Evolutionary conservation across 2,888 invertebrate species (phyloP).

Genomic region (Pimpla rufipes): DNA sequence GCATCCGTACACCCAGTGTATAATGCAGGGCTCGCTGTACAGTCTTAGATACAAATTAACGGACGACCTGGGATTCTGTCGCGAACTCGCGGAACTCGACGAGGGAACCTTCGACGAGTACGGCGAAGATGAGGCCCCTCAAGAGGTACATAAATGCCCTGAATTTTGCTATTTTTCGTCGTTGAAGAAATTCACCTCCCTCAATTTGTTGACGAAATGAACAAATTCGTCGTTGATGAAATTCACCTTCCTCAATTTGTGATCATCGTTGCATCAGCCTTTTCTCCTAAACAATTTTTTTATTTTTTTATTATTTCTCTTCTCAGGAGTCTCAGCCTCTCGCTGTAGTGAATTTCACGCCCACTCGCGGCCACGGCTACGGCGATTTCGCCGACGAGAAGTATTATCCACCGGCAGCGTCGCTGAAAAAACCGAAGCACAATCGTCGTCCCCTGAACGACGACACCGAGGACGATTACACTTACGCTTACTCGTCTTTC

Average conservation of each 20-base stretch:
- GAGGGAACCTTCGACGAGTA: conserved; percentile 73
- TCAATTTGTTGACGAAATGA: too few relatives aligned
- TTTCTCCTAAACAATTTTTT: background rate
- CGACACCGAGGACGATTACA: conserved; percentile 53
- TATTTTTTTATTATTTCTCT: conserved; percentile 24
- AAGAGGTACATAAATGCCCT: conserved; percentile 58
- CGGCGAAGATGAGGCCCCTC: conserved; percentile 63
- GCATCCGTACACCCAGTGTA: conserved; percentile 94
- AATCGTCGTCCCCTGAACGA: conserved; percentile 51
- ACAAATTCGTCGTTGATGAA: too few relatives aligned
- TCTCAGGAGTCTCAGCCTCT: conserved; percentile 88
- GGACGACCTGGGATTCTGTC: conserved; percentile 75
- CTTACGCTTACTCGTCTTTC: conserved; percentile 57
- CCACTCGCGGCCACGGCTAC: conserved; percentile 88
- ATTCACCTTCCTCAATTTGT: too few relatives aligned
- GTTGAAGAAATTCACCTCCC: too few relatives aligned
- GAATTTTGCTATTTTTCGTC: background rate
- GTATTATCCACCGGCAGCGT: conserved; percentile 89
- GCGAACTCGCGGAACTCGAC: conserved; percentile 69
- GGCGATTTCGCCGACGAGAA: conserved; percentile 93
- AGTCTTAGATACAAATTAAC: conserved; percentile 86
- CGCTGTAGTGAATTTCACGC: conserved; percentile 93
- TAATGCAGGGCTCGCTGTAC: conserved; percentile 91
- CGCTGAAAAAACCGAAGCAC: conserved; percentile 47
- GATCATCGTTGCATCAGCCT: too few relatives aligned